Evolutionary conservation across 2,888 invertebrate species (phyloP).

Genomic region (Ryuthela nishihirai): DNA sequence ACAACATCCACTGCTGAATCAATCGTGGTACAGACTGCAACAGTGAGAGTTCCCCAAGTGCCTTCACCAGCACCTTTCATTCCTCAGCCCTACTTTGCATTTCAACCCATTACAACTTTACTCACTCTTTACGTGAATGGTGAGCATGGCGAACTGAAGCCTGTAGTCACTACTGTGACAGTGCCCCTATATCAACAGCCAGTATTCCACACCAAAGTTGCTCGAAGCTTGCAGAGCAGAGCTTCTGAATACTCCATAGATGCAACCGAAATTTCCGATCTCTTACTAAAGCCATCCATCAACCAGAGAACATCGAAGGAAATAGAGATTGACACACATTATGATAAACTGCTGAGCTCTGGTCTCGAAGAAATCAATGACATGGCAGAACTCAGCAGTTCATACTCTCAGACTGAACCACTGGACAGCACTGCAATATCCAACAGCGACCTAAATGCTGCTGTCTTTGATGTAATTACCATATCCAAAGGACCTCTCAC

Average conservation of each 20-base stretch:
- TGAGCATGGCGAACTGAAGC: constrained; percentile 42
- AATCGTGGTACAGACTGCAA: constrained; percentile 38
- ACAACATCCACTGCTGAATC: constrained; percentile 40
- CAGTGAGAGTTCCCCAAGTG: constrained; percentile 33
- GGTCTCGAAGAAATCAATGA: constrained; percentile 39
- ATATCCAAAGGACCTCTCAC: constrained; percentile 42
- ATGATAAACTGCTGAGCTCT: constrained; percentile 33
- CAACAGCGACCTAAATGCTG: neutral
- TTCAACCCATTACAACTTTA: constrained; percentile 40
- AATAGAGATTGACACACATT: constrained; percentile 29
- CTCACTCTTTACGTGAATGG: constrained; percentile 43
- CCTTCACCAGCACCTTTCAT: constrained; percentile 32
- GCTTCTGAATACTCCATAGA: constrained; percentile 12
- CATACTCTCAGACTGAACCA: constrained; percentile 20
- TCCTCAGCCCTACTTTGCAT: constrained; percentile 37
- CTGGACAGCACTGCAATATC: constrained; percentile 24
- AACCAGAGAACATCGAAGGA: constrained; percentile 4
- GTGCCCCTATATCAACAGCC: constrained; percentile 41
- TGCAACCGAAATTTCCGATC: constrained; percentile 17
- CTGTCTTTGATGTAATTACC: constrained; percentile 35
- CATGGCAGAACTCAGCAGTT: constrained; percentile 19
- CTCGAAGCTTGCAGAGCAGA: constrained; percentile 29
- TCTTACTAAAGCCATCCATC: constrained; percentile 13
- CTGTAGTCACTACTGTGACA: constrained; percentile 43
- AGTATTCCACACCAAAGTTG: constrained; percentile 38